Conservation (phyloP, 2,888 invertebrate genomes). For the Spilarctia lutea region DNA sequence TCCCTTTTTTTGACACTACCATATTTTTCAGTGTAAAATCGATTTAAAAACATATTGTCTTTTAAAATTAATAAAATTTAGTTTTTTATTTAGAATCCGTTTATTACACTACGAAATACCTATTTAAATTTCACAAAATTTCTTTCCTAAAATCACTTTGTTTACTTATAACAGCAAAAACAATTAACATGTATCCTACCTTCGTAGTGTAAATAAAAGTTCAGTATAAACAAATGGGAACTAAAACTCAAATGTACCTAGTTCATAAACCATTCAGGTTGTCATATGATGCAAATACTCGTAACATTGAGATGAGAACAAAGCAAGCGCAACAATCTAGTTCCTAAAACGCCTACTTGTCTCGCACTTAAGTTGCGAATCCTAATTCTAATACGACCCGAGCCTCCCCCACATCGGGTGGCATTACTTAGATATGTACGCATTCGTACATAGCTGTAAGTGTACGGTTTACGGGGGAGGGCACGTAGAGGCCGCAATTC, state of each 20-base stretch:
- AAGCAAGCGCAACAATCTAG: slow-evolving; percentile 60
- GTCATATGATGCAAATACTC: neutral
- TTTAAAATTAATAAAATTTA: too few relatives aligned
- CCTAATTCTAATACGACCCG: slow-evolving; percentile 79
- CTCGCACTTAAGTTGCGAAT: slow-evolving; percentile 72
- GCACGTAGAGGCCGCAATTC: slow-evolving; percentile 81
- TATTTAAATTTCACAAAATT: too few relatives aligned
- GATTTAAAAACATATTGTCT: too few relatives aligned
- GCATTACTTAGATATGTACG: slow-evolving; percentile 74
- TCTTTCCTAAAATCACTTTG: neutral
- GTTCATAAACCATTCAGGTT: slow-evolving; percentile 28
- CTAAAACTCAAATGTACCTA: neutral
- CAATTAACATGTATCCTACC: neutral
- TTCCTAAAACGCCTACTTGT: slow-evolving; percentile 60
- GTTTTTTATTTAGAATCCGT: too few relatives aligned
- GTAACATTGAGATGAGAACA: slow-evolving; percentile 20
- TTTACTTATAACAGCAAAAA: neutral
- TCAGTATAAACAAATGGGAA: too few relatives aligned
- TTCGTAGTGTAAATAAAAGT: too few relatives aligned
- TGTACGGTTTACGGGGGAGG: slow-evolving; percentile 71
- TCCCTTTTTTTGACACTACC: too few relatives aligned
- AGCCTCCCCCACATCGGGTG: slow-evolving; percentile 62
- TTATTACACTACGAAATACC: neutral
- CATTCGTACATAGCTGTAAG: slow-evolving; percentile 64
- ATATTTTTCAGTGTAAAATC: too few relatives aligned